These are phyloP conservation scores for Python bivittatus DNA, from an alignment of 2,113 vertebrate species.

Conservation along the genomic window DNA sequence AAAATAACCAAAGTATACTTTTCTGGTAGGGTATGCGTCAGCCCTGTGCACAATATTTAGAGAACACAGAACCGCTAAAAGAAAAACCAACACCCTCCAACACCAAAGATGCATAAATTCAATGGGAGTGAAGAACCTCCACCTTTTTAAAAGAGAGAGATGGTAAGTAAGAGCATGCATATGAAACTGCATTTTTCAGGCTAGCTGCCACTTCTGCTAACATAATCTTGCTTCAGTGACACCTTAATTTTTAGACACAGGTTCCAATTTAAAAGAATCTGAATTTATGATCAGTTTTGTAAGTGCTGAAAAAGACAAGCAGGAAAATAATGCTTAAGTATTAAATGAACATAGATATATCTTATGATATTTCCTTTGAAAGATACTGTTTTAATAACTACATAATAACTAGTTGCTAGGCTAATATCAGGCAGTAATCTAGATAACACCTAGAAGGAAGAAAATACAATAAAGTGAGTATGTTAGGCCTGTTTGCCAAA, in stretches of 20 bases:
- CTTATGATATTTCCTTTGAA: too few relatives aligned
- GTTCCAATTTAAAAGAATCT: background rate
- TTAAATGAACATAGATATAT: too few relatives aligned
- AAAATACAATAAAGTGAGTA: background rate
- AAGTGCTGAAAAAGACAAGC: background rate
- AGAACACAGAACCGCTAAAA: background rate
- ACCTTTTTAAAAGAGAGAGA: background rate
- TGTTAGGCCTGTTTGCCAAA: background rate
- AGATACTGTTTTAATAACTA: background rate
- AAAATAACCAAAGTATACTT: slow-evolving; percentile 14
- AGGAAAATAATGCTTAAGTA: background rate
- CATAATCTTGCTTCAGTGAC: background rate
- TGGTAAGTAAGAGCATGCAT: background rate
- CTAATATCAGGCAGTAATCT: background rate
- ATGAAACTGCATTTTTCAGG: background rate
- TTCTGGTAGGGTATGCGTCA: background rate
- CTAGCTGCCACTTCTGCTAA: background rate
- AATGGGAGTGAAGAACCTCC: background rate
- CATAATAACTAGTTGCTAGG: background rate
- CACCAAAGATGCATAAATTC: background rate
- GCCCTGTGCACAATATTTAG: background rate
- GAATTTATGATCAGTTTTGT: background rate
- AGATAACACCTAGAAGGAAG: background rate
- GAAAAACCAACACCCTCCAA: background rate
- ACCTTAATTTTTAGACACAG: background rate